These are phyloP conservation scores for Conomelus anceps DNA, from an alignment of 2,888 invertebrate species.

Conservation along the genomic window DNA sequence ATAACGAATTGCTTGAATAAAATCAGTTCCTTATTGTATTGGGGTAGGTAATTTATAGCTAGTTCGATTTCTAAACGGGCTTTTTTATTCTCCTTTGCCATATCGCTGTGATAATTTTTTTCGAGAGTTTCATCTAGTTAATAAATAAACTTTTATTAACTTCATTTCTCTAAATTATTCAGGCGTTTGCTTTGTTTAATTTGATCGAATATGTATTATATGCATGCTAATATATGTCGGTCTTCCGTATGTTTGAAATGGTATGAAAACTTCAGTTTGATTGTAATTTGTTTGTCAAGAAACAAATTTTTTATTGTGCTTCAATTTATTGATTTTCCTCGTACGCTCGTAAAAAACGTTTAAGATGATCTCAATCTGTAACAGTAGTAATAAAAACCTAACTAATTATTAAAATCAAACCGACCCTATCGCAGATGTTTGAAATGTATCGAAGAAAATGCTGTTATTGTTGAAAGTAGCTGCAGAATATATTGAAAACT, in stretches of 20 bases:
- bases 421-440: not conserved
- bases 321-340: not conserved
- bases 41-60: not conserved
- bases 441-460: not conserved
- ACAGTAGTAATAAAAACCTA: not conserved
- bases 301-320: not conserved
- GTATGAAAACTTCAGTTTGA: not conserved
- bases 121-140: not conserved
- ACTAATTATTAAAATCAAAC: not conserved
- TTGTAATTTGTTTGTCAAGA: not conserved
- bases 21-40: not conserved
- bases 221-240: not conserved
- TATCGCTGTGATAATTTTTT: not conserved
- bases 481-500: not conserved
- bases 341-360: not conserved
- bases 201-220: not conserved
- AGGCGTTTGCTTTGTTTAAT: not conserved
- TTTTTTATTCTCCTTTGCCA: not conserved
- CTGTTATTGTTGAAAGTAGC: not conserved
- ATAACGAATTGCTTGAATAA: not conserved
- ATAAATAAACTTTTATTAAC: not conserved
- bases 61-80: not conserved
- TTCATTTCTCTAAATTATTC: not conserved
- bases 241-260: not conserved
- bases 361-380: not conserved